Percentiles rank a stretch among this genome's conserved stretches.
Evolutionary conservation across 2,113 vertebrate species (phyloP).

Genomic region (Emydura subglobosa): DNA sequence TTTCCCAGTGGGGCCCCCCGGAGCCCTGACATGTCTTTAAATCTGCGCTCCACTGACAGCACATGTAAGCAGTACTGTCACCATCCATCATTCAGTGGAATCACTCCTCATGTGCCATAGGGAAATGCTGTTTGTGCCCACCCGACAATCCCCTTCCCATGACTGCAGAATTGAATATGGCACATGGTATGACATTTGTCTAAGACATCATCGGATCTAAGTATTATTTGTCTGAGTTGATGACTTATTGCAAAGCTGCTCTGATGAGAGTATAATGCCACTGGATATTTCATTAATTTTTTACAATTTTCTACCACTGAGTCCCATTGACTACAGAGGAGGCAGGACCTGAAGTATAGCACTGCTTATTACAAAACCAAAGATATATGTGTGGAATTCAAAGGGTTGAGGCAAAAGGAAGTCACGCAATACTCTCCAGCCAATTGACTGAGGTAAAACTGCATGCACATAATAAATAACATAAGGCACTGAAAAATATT

Average conservation of each 20-base stretch:
- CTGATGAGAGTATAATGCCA: neutral
- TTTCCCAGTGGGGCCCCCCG: neutral
- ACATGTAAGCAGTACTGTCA: accelerated
- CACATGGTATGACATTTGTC: neutral
- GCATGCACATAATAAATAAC: neutral
- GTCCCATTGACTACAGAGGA: neutral
- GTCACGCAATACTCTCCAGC: neutral
- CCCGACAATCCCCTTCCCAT: neutral
- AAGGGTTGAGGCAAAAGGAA: neutral
- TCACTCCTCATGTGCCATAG: neutral
- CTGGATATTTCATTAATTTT: neutral
- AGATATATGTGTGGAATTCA: neutral
- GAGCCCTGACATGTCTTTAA: neutral
- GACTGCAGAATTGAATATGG: neutral
- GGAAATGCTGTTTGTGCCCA: neutral
- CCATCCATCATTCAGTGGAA: neutral
- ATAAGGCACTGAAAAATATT: neutral
- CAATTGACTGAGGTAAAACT: neutral
- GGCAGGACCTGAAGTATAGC: neutral
- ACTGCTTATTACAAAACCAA: neutral
- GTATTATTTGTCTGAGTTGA: neutral
- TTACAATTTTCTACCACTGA: neutral
- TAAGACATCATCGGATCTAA: neutral
- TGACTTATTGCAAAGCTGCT: neutral
- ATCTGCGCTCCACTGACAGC: neutral